Evolutionary conservation across 2,113 vertebrate species (phyloP).

Genomic region (Aleadryas rufinucha): DNA sequence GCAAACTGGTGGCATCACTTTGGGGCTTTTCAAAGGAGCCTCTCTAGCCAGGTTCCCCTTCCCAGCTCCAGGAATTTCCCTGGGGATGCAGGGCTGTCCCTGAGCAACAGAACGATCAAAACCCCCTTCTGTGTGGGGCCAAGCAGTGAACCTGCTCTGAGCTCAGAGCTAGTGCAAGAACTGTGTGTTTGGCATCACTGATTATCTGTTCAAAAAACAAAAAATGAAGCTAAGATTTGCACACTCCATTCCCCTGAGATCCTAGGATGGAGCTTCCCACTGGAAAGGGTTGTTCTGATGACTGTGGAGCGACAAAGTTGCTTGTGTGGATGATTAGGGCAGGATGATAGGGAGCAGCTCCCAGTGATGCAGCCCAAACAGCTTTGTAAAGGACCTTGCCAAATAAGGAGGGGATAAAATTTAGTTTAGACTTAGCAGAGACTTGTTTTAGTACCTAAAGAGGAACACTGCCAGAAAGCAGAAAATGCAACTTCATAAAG

Average conservation of each 20-base stretch:
- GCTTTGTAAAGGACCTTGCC: background rate
- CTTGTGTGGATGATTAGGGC: background rate
- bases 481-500: background rate
- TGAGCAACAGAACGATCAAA: accelerated
- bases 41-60: background rate
- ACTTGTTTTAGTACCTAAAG: background rate
- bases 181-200: background rate
- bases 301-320: background rate
- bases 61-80: background rate
- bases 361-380: background rate
- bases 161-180: background rate
- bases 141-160: background rate
- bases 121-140: background rate
- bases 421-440: background rate
- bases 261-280: background rate
- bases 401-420: background rate
- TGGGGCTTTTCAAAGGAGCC: background rate
- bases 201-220: background rate
- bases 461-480: background rate
- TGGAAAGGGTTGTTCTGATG: background rate
- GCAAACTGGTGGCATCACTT: background rate
- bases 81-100: background rate
- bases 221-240: background rate
- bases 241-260: background rate
- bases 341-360: background rate